Evolutionary conservation across 2,797 vertebrate genomes (phyloP).

Genomic region (Falco biarmicus): DNA sequence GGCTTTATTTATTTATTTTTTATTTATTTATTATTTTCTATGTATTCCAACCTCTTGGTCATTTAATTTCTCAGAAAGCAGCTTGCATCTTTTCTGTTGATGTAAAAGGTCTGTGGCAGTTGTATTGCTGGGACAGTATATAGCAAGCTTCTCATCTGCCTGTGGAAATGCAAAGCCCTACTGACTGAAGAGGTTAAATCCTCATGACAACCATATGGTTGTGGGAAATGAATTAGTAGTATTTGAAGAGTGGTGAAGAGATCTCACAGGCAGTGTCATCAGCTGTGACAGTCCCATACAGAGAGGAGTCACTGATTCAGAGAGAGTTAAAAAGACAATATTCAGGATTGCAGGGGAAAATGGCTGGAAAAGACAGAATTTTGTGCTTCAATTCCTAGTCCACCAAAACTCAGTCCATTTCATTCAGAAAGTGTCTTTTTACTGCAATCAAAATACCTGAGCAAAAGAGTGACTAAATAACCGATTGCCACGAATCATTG

Average conservation of each 20-base stretch:
- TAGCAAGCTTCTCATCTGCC: not conserved
- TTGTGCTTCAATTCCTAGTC: not conserved
- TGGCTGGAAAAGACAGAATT: not conserved
- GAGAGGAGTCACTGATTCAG: not conserved
- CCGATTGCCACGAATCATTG: not conserved
- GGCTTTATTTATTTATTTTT: not conserved
- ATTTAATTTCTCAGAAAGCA: not conserved
- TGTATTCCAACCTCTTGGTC: not conserved
- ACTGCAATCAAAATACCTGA: not conserved
- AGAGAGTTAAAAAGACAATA: not conserved
- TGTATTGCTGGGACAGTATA: not conserved
- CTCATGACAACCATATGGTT: conserved; percentile 23
- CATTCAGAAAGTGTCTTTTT: not conserved
- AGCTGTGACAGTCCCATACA: not conserved
- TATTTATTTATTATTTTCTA: not conserved
- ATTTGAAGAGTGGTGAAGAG: not conserved
- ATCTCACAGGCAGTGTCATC: not conserved
- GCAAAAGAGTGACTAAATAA: not conserved
- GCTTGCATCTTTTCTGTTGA: not conserved
- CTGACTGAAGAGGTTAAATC: not conserved
- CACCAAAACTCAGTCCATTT: not conserved
- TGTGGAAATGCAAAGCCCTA: not conserved
- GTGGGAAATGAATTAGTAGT: conserved; percentile 11
- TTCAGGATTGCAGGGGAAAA: not conserved
- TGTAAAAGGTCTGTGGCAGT: accelerated